Evolutionary conservation across 2,113 vertebrate genomes (phyloP), one percentile per base, ranked within the genome.

Genomic region (Amphilophus citrinellus): DNA sequence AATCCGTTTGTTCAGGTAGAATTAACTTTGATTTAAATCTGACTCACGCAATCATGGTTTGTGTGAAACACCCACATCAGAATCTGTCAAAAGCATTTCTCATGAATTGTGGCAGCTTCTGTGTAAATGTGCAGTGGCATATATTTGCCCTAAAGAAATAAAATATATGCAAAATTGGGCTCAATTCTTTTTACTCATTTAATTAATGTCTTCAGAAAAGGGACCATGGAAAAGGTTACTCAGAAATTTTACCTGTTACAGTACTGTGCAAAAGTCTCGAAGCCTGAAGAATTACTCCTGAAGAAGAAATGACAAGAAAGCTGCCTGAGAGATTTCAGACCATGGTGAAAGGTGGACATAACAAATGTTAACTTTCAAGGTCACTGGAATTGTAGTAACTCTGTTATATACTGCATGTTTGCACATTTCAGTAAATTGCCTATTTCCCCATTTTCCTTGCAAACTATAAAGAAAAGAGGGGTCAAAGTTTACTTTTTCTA

Each of bases 21-120:
- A 44, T 56, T 4, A n/a, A 17, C 61, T 84, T 37, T 84, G 39
- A 84, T 20, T 56, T 4, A n/a, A 17, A 65, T 84, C 44, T 84
- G 39, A 84, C 22, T 85, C 56, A 73, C 18, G 5, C 1, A 2
- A 13, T 35, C 6, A 50, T 22, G 14, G 24, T 76, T 81, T 83
- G 61, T 87, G 79, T 39, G 30, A 32, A 84, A 61, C 59, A 6
- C 47, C 53, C 73, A 61, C 11, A 2, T 66, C 17, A 65, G 42
- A 79, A 75, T 58, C 30, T 44, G n/a, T 79, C 14, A 42, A 6
- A 13, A 39, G 30, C 58, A 42, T 22, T 27, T 22, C 65, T 84
- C 32, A 42, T 62, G 24, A 75, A 30, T 68, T 17, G 14, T 39
- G 44, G 30, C 37, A 83, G 63, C 63, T 82, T 53, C 24, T 53